Base-by-base conservation (phyloP, 2,888 invertebrate species). In the Cantharis nigra region DNA sequence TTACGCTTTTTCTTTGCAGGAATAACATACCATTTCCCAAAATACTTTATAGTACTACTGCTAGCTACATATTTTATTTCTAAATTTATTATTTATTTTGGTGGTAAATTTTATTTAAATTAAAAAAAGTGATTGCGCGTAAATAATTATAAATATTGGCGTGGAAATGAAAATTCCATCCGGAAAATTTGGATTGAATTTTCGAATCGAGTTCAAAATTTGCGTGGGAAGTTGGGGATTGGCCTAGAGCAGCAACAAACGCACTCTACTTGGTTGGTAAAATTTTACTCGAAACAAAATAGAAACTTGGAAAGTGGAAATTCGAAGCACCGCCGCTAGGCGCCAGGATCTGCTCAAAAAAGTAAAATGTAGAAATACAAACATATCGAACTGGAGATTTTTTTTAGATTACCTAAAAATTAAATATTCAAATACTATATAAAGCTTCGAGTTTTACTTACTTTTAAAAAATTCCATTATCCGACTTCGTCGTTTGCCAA, bases 291-390 rank as follows among this genome's bases (percentile, higher is more conserved):
- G 23, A n/a, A 26, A n/a, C n/a, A 67, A 26, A 23, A n/a, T 18
- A 64, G 64, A 67, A n/a, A 23, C 26, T 67, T 9, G 16, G 11
- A 5, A 63, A 28, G 16, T 26, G 26, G 28, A 28, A 63, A 63
- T 71, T 71, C 64, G 28, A 18, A 28, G 16, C 63, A 28, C 63
- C 64, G n/a, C 33, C 71, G 64, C 71, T 64, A 71, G 71, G 71
- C 28, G 71, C 28, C 71, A 28, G 28, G 28, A 28, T 18, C 14
- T 9, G 71, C 13, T 11, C 20, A 26, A 63, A 63, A 71, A 63
- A n/a, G 7, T 2, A 49, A 49, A 49, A n/a, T 49, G 20, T 70
- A 23, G 14, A 70, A 70, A 49, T 49, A 14, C 71, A 18, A 63
- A 71, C 23, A 26, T 63, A 63, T 71, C 64, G 71, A 71, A 71